Evolutionary conservation across 2,888 invertebrate genomes (phyloP), one percentile per base, ranked within the genome.

Genomic region (Dasysyrphus tricinctus): DNA sequence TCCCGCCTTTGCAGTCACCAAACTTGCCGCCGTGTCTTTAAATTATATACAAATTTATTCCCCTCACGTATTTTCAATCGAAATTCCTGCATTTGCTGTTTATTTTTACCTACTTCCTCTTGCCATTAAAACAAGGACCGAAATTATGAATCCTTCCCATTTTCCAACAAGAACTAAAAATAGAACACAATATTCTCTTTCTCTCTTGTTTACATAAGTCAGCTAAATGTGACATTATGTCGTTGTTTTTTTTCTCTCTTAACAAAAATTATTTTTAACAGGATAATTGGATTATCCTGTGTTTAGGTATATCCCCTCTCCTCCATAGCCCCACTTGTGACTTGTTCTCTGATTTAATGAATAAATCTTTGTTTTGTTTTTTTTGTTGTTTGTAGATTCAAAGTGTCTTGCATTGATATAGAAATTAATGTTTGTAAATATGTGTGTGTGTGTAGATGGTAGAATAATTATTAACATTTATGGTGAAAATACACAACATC

Each of bases 211-310:
- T 37, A 14, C 19, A 32, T 6, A n/a, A n/a, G n/a, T 7, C 32
- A 59, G 39, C 29, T n/a, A 16, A 3, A 32, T 44, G n/a, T 32
- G 47, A 34, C n/a, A 29, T 63, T 39, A 19, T 5, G 34, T 61
- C 39, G 44, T 59, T 24, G 19, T 6, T 1, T 11, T 34, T 44
- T 34, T 34, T 34, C n/a, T 54, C 51, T 69, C 69, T 69, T 54
- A 39, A 39, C 39, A 29, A n/a, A 59, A 65, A 73, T 74, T 44
- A 54, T 29, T 34, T 57, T 73, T 39, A 82, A 69, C 14, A 37
- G 67, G 54, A 73, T 82, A 83, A 83, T 75, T 80, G 51, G 24
- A 61, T 83, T 79, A 74, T 74, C 56, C 69, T 44, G 63, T 69
- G 42, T 37, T 59, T 63, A n/a, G 24, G 37, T 47, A 39, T 32